Base-by-base conservation (phyloP, 2,797 vertebrate genomes). In the Pempheris klunzingeri region DNA sequence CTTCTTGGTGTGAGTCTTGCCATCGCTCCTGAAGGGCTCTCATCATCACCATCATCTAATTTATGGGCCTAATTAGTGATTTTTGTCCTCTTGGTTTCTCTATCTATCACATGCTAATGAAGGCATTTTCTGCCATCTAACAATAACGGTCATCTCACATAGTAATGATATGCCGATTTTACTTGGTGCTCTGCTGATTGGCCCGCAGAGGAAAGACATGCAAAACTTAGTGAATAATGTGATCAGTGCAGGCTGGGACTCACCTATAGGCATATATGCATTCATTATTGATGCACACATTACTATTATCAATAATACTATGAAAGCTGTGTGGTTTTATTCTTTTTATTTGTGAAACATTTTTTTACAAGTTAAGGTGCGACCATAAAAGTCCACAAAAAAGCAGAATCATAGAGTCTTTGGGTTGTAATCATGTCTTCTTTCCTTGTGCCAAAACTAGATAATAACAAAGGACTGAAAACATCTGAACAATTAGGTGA, bases 61-160 rank as follows among this genome's bases (percentile, higher is more conserved):
- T 90, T 94, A 96, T 95, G 92, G 90, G 92, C 92, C 94, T 96
- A 97, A 98, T 98, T 97, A 97, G 96, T 96, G 97, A 97, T 97
- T 98, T 97, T 96, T 97, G 96, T 97, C 96, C 96, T 94, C 95
- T 95, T 92, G 94, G 94, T 95, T 95, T 95, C 95, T 80, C 75
- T 64, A 34, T 87, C 81, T 93, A 94, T 95, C 95, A 94, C 93
- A 97, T 97, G 96, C 95, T 97, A 98, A 98, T 98, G 95, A 97
- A 95, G 66, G 94, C 95, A 95, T 95, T 95, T 95, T 96, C 94
- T 95, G 93, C 92, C 89, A 92, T 92, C 71, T 83, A 93, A 96
- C 96, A 96, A 96, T 95, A 97, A 96, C 93, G 96, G 96, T 96
- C 96, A 97, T 96, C 94, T 96, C 93, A 54, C 41, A 63, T 71